Percentiles rank a stretch among this genome's conserved stretches.
Conservation (phyloP, 1,140 invertebrate species). For the Drosophila busckii region DNA sequence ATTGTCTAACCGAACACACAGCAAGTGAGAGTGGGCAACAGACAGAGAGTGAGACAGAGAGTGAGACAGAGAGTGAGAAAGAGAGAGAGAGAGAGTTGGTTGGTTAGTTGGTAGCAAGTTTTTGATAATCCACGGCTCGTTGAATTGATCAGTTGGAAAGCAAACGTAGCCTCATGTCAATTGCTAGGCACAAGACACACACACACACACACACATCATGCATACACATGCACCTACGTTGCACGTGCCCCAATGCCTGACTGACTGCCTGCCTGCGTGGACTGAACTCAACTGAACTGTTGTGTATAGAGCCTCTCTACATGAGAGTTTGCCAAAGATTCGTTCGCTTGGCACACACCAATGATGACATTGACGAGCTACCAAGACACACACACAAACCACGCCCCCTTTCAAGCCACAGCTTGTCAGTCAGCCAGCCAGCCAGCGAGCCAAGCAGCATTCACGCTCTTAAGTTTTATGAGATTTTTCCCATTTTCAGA, state of each 20-base stretch:
- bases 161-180: conserved; percentile 28
- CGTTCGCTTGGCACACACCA: conserved; percentile 23
- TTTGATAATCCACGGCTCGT: conserved; percentile 37
- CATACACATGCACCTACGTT: neutral
- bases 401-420: neutral
- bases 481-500: too few species aligned
- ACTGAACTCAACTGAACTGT: too few species aligned
- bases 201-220: neutral
- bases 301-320: too few species aligned
- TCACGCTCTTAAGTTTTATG: conserved; percentile 58
- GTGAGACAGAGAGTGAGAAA: too few species aligned
- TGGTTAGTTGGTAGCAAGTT: too few species aligned
- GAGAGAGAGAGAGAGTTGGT: too few species aligned
- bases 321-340: conserved; percentile 7
- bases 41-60: too few species aligned
- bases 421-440: conserved; percentile 7
- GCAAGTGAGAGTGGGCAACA: too few species aligned
- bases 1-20: conserved; percentile 52
- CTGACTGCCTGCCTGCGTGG: too few species aligned
- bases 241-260: too few species aligned
- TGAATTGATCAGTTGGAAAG: conserved; percentile 51
- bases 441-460: conserved; percentile 17
- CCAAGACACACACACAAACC: neutral
- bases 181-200: conserved; percentile 19
- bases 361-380: conserved; percentile 52